Evolutionary conservation across 2,113 vertebrate species (phyloP).

Genomic region (Donacobius atricapilla): DNA sequence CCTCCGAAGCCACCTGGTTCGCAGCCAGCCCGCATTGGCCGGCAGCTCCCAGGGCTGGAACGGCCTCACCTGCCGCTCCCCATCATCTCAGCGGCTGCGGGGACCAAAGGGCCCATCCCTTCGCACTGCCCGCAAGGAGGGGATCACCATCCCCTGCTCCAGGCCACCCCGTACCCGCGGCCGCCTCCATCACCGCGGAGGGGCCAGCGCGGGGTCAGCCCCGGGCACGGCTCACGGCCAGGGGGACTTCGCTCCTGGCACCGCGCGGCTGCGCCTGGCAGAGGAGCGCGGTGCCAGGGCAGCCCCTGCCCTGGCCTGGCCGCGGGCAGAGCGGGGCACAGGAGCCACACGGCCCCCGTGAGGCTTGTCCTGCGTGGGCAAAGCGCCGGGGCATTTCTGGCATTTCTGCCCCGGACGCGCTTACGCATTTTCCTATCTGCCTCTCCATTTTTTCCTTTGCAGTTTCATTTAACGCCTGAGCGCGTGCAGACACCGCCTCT

Average conservation of each 20-base stretch:
- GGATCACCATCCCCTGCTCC: fast-evolving
- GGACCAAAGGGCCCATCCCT: not conserved
- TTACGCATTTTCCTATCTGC: not conserved
- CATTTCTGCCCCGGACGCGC: not conserved
- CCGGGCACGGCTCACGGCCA: not conserved
- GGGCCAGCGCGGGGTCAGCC: not conserved
- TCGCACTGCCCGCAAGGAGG: fast-evolving
- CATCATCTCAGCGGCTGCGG: not conserved
- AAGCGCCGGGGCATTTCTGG: conserved; percentile 20
- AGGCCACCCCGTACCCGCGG: fast-evolving
- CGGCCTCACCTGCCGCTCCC: fast-evolving
- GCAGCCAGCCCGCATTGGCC: not conserved
- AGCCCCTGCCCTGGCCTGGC: not conserved
- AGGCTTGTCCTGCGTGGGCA: not conserved
- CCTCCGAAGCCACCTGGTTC: not conserved
- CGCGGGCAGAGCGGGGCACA: fast-evolving
- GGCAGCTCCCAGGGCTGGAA: not conserved
- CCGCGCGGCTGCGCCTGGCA: fast-evolving
- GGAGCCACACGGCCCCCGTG: fast-evolving
- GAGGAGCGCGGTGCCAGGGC: fast-evolving
- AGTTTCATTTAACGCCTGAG: conserved; percentile 63
- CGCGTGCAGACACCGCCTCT: conserved; percentile 39
- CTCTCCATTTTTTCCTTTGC: not conserved
- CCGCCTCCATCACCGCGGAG: fast-evolving
- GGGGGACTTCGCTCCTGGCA: conserved; percentile 6